A percentile compares a stretch with the other conserved stretches of the same genome.
Evolutionary conservation across 2,113 vertebrate species (phyloP).

Genomic region (Malaclemys terrapin): DNA sequence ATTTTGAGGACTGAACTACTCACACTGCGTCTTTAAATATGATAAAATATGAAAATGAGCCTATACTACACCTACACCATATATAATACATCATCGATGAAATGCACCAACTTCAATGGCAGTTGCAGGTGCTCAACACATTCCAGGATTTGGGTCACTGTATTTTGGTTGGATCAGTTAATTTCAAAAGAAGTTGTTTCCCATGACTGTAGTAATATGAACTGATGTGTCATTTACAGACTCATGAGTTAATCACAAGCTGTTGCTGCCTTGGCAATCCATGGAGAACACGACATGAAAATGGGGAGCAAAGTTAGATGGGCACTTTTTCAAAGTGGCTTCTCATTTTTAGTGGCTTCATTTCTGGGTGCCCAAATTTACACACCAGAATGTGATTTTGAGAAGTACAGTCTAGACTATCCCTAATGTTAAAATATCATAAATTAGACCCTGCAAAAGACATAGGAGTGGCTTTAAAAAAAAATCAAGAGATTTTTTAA

Average conservation of each 20-base stretch:
- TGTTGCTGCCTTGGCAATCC: neutral
- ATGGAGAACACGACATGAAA: neutral
- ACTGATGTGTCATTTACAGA: neutral
- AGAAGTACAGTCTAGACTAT: neutral
- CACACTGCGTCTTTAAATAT: slow-evolving; percentile 61
- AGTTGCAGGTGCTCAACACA: neutral
- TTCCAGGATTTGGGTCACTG: neutral
- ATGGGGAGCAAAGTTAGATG: neutral
- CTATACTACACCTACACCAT: slow-evolving; percentile 59
- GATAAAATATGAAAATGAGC: slow-evolving; percentile 65
- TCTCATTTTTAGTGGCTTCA: neutral
- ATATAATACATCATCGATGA: slow-evolving; percentile 1
- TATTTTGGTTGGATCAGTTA: neutral
- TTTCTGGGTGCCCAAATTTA: neutral
- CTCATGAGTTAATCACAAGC: neutral
- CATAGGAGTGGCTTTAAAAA: neutral
- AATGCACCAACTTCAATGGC: neutral
- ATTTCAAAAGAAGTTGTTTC: neutral
- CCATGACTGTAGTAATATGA: neutral
- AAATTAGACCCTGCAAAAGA: neutral
- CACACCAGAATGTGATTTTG: neutral
- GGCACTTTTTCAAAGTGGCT: neutral
- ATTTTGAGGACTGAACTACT: slow-evolving; percentile 54
- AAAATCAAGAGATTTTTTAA: neutral
- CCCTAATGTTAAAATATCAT: neutral